Evolutionary conservation across 2,797 vertebrate genomes (phyloP), one percentile per base, ranked within the genome.

Genomic region (Chloroceryle inda): DNA sequence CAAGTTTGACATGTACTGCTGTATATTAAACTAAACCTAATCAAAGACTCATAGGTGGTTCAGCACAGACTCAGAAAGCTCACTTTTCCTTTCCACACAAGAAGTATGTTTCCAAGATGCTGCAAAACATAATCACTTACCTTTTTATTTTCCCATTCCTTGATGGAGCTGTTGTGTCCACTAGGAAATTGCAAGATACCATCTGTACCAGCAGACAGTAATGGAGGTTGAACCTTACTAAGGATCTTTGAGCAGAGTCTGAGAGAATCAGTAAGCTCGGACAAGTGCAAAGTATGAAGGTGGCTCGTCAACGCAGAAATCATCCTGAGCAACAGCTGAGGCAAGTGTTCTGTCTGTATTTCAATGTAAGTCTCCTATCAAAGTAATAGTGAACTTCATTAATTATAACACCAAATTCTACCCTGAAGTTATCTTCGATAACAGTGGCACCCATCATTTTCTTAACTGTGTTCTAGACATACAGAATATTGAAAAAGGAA

Each of bases 201-300:
- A 77, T 97, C 98, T 37, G 95, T 89, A 59, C 96, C 93, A 17
- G 99, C 98, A 74, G 99, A 99, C 10, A 99, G 98, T 82, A 99
- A 96, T 0, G 99, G 99, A 17, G 99, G 99, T 49, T 99, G 99
- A 68, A 99, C 99, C 91, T 99, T 99, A 97, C 99, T 99, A 64
- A 99, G 99, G 95, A 99, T 99, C 98, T 99, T 99, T 11, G 99
- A 99, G 97, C 99, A 99, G 88, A 99, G 99, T 24, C 99, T 98
- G 68, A 99, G 98, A 72, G 99, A 99, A 97, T 99, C 99, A 49
- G 99, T 99, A 95, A 99, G 98, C 92, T 99, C 99, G 14, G 98
- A 97, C 24, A 99, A 98, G 67, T 98, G 98, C 91, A 99, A 95
- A 22, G 99, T 97, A 89, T 98, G 99, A 74, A 99, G 98, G 93